Conservation (phyloP, 2,797 vertebrate genomes). For the Loris lydekkerianus region DNA sequence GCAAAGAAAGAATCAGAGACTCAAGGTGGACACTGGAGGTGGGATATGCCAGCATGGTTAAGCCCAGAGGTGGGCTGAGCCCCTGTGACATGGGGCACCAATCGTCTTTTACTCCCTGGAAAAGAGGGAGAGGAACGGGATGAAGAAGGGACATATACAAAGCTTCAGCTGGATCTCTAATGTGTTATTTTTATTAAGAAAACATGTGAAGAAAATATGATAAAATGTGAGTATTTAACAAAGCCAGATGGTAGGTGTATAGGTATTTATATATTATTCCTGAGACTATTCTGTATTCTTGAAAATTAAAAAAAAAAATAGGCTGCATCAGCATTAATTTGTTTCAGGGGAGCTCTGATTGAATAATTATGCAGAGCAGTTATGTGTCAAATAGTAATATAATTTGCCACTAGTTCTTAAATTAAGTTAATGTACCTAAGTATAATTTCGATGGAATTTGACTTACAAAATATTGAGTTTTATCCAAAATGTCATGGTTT, state of each 20-base stretch:
- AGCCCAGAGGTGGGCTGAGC: neutral
- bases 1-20: neutral
- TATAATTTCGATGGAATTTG: constrained; percentile 81
- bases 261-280: constrained; percentile 59
- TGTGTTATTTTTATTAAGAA: constrained; percentile 63
- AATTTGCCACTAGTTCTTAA: constrained; percentile 88
- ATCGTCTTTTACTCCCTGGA: neutral
- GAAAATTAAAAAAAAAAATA: constrained; percentile 83
- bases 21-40: neutral
- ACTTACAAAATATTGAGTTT: constrained; percentile 83
- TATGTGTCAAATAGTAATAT: constrained; percentile 86
- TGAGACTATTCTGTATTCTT: constrained; percentile 78
- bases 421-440: constrained; percentile 85
- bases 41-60: neutral
- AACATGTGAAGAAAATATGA: constrained; percentile 39
- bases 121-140: neutral
- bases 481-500: constrained; percentile 78
- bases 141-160: neutral
- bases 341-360: constrained; percentile 87
- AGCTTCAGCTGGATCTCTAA: neutral
- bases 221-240: constrained; percentile 17
- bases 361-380: constrained; percentile 88
- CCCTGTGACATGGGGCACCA: neutral
- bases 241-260: constrained; percentile 20
- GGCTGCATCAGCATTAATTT: constrained; percentile 87